Base-by-base conservation (phyloP, 2,113 vertebrate genomes). In the Dryoscopus gambensis region DNA sequence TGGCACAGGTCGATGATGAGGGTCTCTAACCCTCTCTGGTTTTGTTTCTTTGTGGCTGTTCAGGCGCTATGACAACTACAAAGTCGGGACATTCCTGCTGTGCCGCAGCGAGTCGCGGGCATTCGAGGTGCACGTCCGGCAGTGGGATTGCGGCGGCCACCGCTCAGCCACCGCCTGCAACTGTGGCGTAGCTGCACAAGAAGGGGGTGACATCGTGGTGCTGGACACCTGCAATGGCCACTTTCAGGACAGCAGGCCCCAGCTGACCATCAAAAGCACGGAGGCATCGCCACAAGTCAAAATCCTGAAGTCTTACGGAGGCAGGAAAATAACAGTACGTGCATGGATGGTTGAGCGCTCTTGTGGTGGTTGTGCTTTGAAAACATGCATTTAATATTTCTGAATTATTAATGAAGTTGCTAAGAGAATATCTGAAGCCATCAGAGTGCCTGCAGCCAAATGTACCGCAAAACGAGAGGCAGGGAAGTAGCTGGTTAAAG, bases 281-380 rank as follows among this genome's bases (percentile, higher is more conserved):
- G 70, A 91, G 69, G 56, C 80, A 12, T 88, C 78, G 0, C 87
- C 95, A 4, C 94, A 2, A 2, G 95, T 98, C 89, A 97, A 95
- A 92, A 98, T 99, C 92, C 93, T 98, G 13, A 97, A 98, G 96
- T 96, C 98, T 37, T 98, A 98, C 7, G 97, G 98, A 83, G 98
- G 98, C 37, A 98, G 97, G 84, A 99, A 99, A 97, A 97, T 99
- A 87, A 99, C 98, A 74, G 98, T 98, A 98, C 4, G 76, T 57
- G 87, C 3, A 4, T 5, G 76, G 82, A 28, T 15, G 35, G 56
- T 56, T 27, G 37, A n/a, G 37, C 27, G 5, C 18, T 37, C 27
- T 37, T 13, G 14, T 11, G 27, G 14, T 8, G 15, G 11, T 4
- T 52, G 13, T 12, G 37, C 83, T 80, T 65, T 55, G 24, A 65